Conservation (phyloP, 1,140 invertebrate genomes). For the Yoshiicerus persimilis region DNA sequence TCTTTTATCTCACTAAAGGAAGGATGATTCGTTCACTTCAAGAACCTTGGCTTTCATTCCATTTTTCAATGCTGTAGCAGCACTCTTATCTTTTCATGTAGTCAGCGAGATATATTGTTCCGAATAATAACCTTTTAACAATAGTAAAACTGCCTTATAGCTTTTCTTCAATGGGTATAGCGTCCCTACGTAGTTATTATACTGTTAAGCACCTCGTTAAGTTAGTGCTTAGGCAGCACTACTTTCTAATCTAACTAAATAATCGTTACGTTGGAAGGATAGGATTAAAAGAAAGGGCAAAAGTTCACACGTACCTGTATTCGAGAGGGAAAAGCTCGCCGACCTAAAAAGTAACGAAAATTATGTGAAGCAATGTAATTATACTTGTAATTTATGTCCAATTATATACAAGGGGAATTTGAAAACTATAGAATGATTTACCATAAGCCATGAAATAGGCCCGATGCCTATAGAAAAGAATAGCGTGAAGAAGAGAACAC, state of each 20-base stretch:
- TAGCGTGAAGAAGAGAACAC: slow-evolving; percentile 76
- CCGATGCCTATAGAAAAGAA: slow-evolving; percentile 85
- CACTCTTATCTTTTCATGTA: background rate
- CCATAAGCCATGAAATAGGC: slow-evolving; percentile 81
- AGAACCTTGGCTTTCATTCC: slow-evolving; percentile 2
- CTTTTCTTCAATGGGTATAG: background rate
- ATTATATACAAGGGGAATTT: background rate
- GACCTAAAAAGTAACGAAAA: slow-evolving; percentile 51
- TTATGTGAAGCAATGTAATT: background rate
- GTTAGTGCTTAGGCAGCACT: background rate
- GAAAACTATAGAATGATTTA: background rate
- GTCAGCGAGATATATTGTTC: too few species aligned
- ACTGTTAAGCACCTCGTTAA: background rate
- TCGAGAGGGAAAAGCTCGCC: slow-evolving; percentile 84
- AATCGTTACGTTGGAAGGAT: background rate
- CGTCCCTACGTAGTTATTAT: background rate
- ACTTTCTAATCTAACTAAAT: background rate
- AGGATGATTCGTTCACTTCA: background rate
- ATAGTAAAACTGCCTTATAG: background rate
- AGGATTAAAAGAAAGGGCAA: background rate
- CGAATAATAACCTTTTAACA: background rate
- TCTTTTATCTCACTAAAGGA: background rate
- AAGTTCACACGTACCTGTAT: slow-evolving; percentile 55
- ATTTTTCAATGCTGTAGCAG: background rate
- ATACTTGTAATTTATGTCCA: background rate